Conservation (phyloP, 2,113 vertebrate species). For the Pristiophorus japonicus region DNA sequence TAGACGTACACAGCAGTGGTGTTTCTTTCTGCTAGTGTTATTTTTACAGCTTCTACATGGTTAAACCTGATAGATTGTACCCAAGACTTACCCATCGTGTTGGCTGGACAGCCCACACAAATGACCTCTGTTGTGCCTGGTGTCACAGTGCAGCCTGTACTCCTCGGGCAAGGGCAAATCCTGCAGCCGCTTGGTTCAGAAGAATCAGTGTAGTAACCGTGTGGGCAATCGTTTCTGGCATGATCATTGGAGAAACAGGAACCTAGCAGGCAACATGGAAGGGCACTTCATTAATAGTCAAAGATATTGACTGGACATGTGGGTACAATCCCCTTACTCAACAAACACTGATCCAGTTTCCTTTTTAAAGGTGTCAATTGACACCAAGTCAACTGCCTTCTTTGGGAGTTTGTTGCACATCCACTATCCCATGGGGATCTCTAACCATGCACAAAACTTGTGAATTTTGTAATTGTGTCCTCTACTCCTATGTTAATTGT, state of each 20-base stretch:
- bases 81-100: constrained; percentile 62
- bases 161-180: constrained; percentile 64
- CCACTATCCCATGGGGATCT: background rate
- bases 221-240: constrained; percentile 55
- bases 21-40: background rate
- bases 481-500: background rate
- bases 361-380: background rate
- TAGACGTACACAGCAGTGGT: background rate
- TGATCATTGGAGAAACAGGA: constrained; percentile 75
- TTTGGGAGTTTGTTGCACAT: background rate
- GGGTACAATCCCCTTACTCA: background rate
- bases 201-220: constrained; percentile 66
- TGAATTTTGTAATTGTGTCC: background rate
- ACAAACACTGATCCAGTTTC: background rate
- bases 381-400: background rate
- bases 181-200: constrained; percentile 51
- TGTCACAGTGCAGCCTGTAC: constrained; percentile 62
- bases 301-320: background rate
- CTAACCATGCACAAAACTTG: background rate
- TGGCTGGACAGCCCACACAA: constrained; percentile 68
- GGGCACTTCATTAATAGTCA: background rate
- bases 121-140: constrained; percentile 49
- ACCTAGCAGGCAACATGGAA: constrained; percentile 51
- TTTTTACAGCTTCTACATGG: background rate
- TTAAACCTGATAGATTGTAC: background rate